Conservation (phyloP, 2,113 vertebrate species). For the Grus americana region DNA sequence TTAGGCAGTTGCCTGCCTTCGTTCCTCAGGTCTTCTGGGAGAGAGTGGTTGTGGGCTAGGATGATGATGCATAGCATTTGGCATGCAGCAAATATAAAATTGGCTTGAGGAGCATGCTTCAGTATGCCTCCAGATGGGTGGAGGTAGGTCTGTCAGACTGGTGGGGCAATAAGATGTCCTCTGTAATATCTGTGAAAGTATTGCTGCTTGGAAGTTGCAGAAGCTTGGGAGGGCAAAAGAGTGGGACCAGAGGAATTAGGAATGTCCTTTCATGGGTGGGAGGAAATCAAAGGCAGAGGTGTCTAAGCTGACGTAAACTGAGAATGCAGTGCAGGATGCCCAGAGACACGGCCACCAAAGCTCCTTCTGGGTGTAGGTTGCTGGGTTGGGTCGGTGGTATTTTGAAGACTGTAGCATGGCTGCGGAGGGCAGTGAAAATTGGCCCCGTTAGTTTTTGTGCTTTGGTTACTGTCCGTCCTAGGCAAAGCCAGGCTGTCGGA, state of each 20-base stretch:
- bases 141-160: background rate
- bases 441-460: background rate
- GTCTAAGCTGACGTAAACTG: background rate
- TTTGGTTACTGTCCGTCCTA: background rate
- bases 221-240: background rate
- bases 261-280: background rate
- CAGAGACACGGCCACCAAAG: background rate
- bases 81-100: background rate
- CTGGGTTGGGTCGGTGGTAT: background rate
- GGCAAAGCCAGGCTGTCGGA: background rate
- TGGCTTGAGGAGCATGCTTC: background rate
- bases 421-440: background rate
- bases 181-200: background rate
- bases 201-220: background rate
- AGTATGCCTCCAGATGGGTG: background rate
- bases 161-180: background rate
- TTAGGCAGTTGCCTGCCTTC: background rate
- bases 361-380: background rate
- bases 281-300: background rate
- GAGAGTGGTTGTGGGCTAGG: background rate
- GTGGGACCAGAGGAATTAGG: background rate
- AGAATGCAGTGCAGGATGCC: background rate
- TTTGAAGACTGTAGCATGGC: accelerated
- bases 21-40: background rate
- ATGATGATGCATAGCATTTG: background rate